These are phyloP conservation scores for Chironomus tepperi DNA, from an alignment of 1,140 invertebrate species.

Conservation along the genomic window DNA sequence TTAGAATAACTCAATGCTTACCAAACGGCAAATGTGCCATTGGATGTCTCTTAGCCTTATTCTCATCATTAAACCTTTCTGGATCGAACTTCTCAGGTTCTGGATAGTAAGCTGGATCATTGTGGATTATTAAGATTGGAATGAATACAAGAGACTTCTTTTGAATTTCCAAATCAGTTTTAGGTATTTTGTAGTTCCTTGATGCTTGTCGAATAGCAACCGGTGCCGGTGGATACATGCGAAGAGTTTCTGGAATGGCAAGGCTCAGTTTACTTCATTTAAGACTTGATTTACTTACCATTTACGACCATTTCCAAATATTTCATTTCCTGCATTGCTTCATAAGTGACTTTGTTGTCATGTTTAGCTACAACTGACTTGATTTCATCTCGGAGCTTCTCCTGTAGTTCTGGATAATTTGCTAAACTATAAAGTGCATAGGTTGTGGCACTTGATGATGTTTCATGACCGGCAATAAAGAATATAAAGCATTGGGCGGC, in stretches of 20 bases:
- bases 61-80: conserved; percentile 29
- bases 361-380: conserved; percentile 34
- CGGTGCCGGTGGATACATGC: not conserved
- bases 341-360: conserved; percentile 40
- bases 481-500: conserved; percentile 41
- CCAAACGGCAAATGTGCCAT: conserved; percentile 37
- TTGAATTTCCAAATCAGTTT: not conserved
- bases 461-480: conserved; percentile 48
- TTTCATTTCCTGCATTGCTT: conserved; percentile 39
- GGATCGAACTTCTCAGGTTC: conserved; percentile 30
- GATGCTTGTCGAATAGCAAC: not conserved
- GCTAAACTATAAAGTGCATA: conserved; percentile 43
- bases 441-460: conserved; percentile 44
- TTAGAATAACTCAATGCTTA: too few species aligned
- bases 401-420: conserved; percentile 43
- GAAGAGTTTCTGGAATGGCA: not conserved
- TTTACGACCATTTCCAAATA: conserved; percentile 39
- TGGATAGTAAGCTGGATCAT: conserved; percentile 36
- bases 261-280: too few species aligned
- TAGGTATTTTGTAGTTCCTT: not conserved
- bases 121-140: not conserved
- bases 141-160: not conserved
- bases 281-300: too few species aligned
- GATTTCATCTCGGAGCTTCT: conserved; percentile 45
- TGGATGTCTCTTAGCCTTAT: conserved; percentile 30